These are phyloP conservation scores for Tauraco hartlaubi DNA, from an alignment of 2,797 vertebrate genomes.

Conservation along the genomic window DNA sequence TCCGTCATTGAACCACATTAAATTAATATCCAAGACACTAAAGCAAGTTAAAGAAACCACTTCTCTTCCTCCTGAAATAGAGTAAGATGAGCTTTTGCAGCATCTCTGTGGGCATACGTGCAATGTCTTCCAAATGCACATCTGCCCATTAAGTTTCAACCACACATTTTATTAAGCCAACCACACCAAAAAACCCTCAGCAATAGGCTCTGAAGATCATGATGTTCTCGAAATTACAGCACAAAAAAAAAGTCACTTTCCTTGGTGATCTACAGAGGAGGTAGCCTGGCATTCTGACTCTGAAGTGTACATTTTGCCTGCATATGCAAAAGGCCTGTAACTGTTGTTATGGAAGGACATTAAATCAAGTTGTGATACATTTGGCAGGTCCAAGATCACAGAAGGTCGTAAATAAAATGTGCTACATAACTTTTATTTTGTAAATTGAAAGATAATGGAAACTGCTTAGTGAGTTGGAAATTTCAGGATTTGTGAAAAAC, in stretches of 20 bases:
- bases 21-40: background rate
- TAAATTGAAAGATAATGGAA: background rate
- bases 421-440: background rate
- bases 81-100: background rate
- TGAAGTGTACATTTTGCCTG: background rate
- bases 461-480: background rate
- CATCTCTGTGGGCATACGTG: background rate
- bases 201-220: background rate
- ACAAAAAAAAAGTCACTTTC: background rate
- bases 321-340: background rate
- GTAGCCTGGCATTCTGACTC: background rate
- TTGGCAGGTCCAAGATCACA: background rate
- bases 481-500: background rate
- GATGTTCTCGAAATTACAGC: background rate
- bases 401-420: background rate
- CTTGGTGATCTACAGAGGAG: background rate
- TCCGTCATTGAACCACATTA: background rate
- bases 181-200: background rate
- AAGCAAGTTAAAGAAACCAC: slow-evolving; percentile 19
- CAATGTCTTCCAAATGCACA: background rate
- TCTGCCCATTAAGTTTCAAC: background rate
- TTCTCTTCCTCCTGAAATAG: background rate
- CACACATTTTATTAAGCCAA: background rate
- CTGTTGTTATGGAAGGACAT: background rate
- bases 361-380: background rate